Percentiles rank a stretch among this genome's conserved stretches.
phyloP scores from a whole-genome alignment of 1,140 invertebrate genomes.

The Harpegnathos saltator region DNA sequence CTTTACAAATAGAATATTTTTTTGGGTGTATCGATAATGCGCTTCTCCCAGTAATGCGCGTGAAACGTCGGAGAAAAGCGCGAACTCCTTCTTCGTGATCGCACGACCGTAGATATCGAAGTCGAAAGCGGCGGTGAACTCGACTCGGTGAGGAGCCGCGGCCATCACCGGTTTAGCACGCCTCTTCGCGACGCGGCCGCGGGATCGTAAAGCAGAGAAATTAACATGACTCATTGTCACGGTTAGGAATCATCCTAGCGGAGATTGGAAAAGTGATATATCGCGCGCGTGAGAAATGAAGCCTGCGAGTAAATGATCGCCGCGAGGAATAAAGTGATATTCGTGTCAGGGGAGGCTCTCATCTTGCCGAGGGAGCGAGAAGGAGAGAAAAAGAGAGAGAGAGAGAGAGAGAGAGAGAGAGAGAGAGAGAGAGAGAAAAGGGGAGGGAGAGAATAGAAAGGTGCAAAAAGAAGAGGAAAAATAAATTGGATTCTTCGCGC shows the following conservation, averaged over 20 bases:
- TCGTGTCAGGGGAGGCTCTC: neutral
- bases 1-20: no score
- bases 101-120: neutral
- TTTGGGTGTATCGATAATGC: no score
- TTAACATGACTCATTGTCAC: conserved; percentile 35
- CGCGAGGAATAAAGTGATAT: conserved; percentile 16
- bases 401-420: no score
- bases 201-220: conserved; percentile 9
- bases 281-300: conserved; percentile 21
- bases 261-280: conserved; percentile 32
- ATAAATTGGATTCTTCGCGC: neutral
- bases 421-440: no score
- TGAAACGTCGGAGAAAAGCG: neutral
- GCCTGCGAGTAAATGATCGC: conserved; percentile 6
- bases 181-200: neutral
- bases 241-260: neutral
- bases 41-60: neutral
- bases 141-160: neutral
- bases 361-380: neutral
- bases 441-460: no score
- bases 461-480: neutral
- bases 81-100: neutral
- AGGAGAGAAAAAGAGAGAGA: no score
- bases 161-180: neutral
- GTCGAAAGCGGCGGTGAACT: neutral